Conservation (phyloP, 1,140 invertebrate species). For the Tetragnatha versicolor region DNA sequence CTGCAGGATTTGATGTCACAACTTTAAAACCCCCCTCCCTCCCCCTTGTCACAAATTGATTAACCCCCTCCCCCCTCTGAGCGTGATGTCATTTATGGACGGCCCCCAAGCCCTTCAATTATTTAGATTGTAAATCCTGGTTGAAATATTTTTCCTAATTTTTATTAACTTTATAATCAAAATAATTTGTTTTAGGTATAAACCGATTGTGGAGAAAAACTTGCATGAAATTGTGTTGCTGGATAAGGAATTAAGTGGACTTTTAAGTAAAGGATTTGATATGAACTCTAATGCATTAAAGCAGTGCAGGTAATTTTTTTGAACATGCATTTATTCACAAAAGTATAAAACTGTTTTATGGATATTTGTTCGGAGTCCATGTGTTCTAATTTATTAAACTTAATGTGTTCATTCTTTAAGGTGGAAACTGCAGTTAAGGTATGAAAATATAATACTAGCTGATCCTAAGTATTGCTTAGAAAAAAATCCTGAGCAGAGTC, state of each 20-base stretch:
- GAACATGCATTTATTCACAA: neutral
- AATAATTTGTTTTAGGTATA: constrained; percentile 27
- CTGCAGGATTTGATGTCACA: too few species aligned
- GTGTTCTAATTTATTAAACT: neutral
- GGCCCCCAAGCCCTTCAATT: too few species aligned
- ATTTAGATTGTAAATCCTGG: too few species aligned
- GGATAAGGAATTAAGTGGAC: constrained; percentile 35
- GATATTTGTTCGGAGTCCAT: constrained; percentile 7
- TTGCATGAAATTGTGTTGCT: constrained; percentile 46
- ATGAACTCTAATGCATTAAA: constrained; percentile 32
- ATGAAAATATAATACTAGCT: constrained; percentile 76
- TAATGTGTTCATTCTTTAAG: constrained; percentile 56
- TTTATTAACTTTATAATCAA: too few species aligned
- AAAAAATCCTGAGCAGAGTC: constrained; percentile 86
- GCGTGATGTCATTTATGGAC: too few species aligned
- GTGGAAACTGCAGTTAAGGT: constrained; percentile 73
- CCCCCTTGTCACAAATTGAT: too few species aligned
- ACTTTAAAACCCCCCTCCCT: too few species aligned
- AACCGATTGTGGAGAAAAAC: constrained; percentile 54
- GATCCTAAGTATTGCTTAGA: constrained; percentile 88
- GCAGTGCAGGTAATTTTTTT: constrained; percentile 52
- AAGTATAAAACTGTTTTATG: neutral
- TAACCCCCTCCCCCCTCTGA: too few species aligned
- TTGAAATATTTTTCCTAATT: too few species aligned
- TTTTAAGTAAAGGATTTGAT: neutral